Base-by-base conservation (phyloP, 2,113 vertebrate species). In the Myotis brandtii region DNA sequence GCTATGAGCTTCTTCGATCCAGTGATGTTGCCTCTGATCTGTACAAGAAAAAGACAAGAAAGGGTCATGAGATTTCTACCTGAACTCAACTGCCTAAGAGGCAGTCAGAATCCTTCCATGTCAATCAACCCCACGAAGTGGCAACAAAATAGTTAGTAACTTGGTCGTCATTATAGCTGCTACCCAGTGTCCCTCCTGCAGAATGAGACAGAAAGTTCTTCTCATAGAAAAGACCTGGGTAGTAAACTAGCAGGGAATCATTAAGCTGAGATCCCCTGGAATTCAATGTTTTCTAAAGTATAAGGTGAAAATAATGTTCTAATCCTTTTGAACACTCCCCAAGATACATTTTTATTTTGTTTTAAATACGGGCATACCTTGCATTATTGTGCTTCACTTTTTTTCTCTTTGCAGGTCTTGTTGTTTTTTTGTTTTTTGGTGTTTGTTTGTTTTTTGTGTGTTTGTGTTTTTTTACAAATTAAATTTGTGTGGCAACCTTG, bases 51-150 rank as follows among this genome's bases (percentile, higher is more conserved):
- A 62, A 73, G 52, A 96, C 37, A 96, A 94, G 98, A 95, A 73
- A 86, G 40, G 96, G 93, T 87, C 94, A 92, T 91, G 87, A 97
- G 92, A 89, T 17, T 89, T 95, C 54, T 96, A 89, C 79, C 96
- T 96, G 34, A 48, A 91, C 82, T 87, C 93, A 91, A 79, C 97
- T 96, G 90, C 97, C 81, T 84, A 89, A 97, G 95, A 98, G 97
- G 97, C 98, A 97, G 92, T 90, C 73, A 85, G n/a, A 79, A 81
- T 80, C 91, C 37, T 96, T 64, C 92, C 89, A 95, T 13, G 46
- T 52, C 50, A 92, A 87, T 59, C 50, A 93, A 86, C 90, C 72
- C 77, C 82, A 84, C 95, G 80, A 97, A 90, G 80, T 93, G 0
- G 1, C 18, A 96, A 97, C 89, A 96, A 83, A 92, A 62, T 10